phyloP scores from a whole-genome alignment of 2,797 vertebrate genomes.

The Liasis olivaceus region DNA sequence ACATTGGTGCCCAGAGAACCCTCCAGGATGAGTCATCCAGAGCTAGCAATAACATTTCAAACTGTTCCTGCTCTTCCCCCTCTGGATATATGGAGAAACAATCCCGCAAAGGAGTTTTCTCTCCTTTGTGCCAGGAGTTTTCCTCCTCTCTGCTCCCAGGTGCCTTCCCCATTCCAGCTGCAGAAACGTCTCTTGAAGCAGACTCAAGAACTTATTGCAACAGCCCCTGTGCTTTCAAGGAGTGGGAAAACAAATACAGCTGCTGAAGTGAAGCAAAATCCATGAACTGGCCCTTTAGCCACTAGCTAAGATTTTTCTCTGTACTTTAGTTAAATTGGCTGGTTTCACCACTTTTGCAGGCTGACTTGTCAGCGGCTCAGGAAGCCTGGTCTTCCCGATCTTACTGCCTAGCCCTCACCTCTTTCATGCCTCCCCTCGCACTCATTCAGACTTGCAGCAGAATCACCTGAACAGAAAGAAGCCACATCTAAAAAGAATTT shows the following conservation, averaged over 20 bases:
- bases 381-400: background rate
- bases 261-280: rapidly evolving
- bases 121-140: background rate
- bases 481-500: constrained; percentile 3
- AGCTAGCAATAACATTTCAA: background rate
- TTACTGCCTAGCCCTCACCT: background rate
- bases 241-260: constrained; percentile 11
- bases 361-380: constrained; percentile 20
- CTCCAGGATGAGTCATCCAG: rapidly evolving
- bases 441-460: background rate
- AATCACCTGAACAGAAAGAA: background rate
- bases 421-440: background rate
- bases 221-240: background rate
- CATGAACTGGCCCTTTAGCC: background rate
- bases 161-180: rapidly evolving
- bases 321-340: constrained; percentile 36
- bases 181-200: background rate
- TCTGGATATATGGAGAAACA: constrained; percentile 18
- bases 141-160: constrained; percentile 5
- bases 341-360: constrained; percentile 28
- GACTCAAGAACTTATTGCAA: background rate
- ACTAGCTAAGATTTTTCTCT: background rate
- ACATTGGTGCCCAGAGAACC: background rate
- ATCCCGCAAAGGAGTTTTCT: constrained; percentile 35
- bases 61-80: constrained; percentile 31